Conservation (phyloP, 2,888 invertebrate species). For the Anthophora plumipes region DNA sequence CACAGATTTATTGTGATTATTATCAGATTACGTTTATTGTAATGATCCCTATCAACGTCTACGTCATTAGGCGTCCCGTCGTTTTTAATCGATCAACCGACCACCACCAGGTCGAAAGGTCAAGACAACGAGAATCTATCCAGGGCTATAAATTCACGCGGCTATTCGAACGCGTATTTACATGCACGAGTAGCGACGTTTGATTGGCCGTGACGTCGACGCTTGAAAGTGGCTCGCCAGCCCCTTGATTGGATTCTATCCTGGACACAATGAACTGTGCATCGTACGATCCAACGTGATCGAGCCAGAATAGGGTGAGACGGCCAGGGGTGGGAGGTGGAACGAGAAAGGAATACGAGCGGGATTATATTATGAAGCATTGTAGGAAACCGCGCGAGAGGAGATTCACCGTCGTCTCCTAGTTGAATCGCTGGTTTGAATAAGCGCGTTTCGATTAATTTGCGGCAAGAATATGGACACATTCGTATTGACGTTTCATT, state of each 20-base stretch:
- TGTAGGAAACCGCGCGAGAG: conserved; percentile 21
- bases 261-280: conserved; percentile 66
- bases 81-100: conserved; percentile 12
- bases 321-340: conserved; percentile 15
- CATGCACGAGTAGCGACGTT: conserved; percentile 58
- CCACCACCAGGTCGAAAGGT: conserved; percentile 33
- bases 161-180: conserved; percentile 51
- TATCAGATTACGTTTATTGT: not conserved
- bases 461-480: not conserved
- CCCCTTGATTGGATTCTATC: conserved; percentile 72
- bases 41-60: not conserved
- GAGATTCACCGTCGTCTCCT: not conserved
- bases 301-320: conserved; percentile 23
- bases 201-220: conserved; percentile 67
- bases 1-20: too few species aligned
- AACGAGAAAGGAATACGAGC: conserved; percentile 14
- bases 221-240: conserved; percentile 67
- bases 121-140: conserved; percentile 26
- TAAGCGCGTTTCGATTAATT: conserved; percentile 32
- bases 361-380: conserved; percentile 41
- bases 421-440: not conserved
- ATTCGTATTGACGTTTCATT: not conserved
- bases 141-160: conserved; percentile 45
- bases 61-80: not conserved
- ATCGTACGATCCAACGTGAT: conserved; percentile 61